Base-by-base conservation (phyloP, 23 tunicate genomes). In the Halocynthia aurantium region DNA sequence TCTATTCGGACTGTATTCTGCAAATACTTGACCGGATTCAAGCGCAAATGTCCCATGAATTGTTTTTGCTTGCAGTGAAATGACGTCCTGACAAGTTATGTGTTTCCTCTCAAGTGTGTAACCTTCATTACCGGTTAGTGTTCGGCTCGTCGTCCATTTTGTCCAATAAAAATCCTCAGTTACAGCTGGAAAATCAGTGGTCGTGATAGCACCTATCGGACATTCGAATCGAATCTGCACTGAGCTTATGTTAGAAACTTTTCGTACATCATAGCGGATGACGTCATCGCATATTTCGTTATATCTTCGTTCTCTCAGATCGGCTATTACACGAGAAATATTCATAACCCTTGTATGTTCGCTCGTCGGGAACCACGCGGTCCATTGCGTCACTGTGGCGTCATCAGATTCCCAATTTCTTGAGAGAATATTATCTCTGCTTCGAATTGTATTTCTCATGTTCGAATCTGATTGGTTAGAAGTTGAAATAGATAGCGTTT, bases 21-120 rank as follows among this genome's bases (percentile, higher is more conserved):
- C 77, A 68, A 93, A 93, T 8, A 82, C 85, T 49, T 93, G 93
- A 7, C 85, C 98, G 6, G 98, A 82, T 69, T 93, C 93, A 6
- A 84, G 49, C 7, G 87, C 87, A 50, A 74, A 74, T 54, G 15
- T 51, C 8, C 22, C 31, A 4, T 31, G 1, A 0, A 0, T 64
- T 0, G 78, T 18, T 53, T 50, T 74, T 10, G 62, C 78, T 74
- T 74, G 78, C 18, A 74, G 55, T 22, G 78, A 62, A 54, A 74
- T 53, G 0, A 74, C 0, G 19, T 54, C 17, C 22, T 56, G 9
- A 49, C 78, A 74, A 2, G 5, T 53, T 9, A 74, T 54, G 18
- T 13, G 65, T 22, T 8, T 15, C 5, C 19, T 12, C n/a, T 54
- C 20, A 9, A 74, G 10, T 8, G 62, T 54, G 20, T 74, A 64